Evolutionary conservation across 1,140 invertebrate genomes (phyloP).

Genomic region (Zaprionus davidi): DNA sequence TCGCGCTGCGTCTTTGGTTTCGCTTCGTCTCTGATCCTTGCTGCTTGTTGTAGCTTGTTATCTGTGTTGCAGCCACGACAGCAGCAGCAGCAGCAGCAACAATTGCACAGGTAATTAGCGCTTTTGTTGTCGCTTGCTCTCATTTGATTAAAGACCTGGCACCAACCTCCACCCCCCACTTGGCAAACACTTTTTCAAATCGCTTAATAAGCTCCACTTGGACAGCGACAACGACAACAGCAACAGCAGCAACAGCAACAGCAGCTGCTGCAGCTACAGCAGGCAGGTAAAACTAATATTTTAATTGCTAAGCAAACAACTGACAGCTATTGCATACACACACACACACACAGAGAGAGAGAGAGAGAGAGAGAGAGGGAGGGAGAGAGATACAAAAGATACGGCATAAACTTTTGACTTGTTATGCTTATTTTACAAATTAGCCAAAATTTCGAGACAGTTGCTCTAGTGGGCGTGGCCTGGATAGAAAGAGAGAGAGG

Average conservation of each 20-base stretch:
- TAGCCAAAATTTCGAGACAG: constrained; percentile 50
- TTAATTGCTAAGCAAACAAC: constrained; percentile 69
- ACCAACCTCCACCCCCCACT: not conserved
- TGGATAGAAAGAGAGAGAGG: not conserved
- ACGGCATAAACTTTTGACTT: constrained; percentile 38
- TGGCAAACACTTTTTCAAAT: constrained; percentile 47
- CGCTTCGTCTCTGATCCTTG: constrained; percentile 32
- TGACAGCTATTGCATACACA: constrained; percentile 14
- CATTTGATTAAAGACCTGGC: constrained; percentile 66
- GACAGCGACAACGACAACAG: not conserved
- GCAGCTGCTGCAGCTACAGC: constrained; percentile 11
- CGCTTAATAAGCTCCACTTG: constrained; percentile 44
- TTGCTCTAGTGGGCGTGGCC: constrained; percentile 7
- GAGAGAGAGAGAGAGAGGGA: no score
- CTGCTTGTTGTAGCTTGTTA: constrained; percentile 41
- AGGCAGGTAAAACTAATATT: constrained; percentile 69
- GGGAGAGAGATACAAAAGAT: constrained; percentile 1
- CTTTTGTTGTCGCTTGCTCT: constrained; percentile 54
- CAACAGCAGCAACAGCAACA: not conserved
- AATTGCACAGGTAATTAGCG: constrained; percentile 69
- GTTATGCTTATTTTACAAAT: constrained; percentile 71
- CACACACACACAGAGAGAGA: no score
- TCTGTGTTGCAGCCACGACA: constrained; percentile 24
- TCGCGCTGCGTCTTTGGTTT: constrained; percentile 23
- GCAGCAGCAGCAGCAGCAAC: constrained; percentile 21